Conservation (phyloP, 1,140 invertebrate species). For the Listronotus oregonensis region DNA sequence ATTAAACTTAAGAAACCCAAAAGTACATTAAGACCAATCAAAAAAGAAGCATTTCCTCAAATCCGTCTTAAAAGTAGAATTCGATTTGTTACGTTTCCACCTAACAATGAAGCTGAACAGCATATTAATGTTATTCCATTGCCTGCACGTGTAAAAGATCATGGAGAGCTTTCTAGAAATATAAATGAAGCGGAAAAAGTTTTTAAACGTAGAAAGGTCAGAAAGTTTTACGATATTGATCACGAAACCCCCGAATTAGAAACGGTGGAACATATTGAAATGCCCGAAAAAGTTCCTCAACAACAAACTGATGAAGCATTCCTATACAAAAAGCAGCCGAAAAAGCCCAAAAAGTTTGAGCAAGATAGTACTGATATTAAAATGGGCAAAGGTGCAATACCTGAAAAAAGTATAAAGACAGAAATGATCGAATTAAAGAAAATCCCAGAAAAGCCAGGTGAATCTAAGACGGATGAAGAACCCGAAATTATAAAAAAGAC, state of each 20-base stretch:
- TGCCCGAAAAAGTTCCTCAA: slow-evolving; percentile 41
- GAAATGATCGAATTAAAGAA: slow-evolving; percentile 52
- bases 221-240: slow-evolving; percentile 64
- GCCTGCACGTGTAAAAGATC: slow-evolving; percentile 61
- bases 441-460: slow-evolving; percentile 47
- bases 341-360: slow-evolving; percentile 54
- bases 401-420: slow-evolving; percentile 57
- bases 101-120: slow-evolving; percentile 56
- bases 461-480: slow-evolving; percentile 29
- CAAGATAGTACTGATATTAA: slow-evolving; percentile 59
- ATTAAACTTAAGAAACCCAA: slow-evolving; percentile 50
- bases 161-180: slow-evolving; percentile 71
- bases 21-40: slow-evolving; percentile 49
- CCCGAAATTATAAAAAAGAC: slow-evolving; percentile 52
- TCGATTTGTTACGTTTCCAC: slow-evolving; percentile 64
- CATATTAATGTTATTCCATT: slow-evolving; percentile 59
- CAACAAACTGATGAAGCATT: slow-evolving; percentile 38
- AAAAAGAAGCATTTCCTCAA: slow-evolving; percentile 63
- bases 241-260: slow-evolving; percentile 74
- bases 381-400: slow-evolving; percentile 61
- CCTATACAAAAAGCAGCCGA: slow-evolving; percentile 40
- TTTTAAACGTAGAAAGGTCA: slow-evolving; percentile 67
- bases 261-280: slow-evolving; percentile 69
- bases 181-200: slow-evolving; percentile 69
- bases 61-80: slow-evolving; percentile 69